A percentile compares a stretch with the other conserved stretches of the same genome.
These are phyloP conservation scores for Pangasius macronema DNA, from an alignment of 2,797 vertebrate species.

Conservation along the genomic window DNA sequence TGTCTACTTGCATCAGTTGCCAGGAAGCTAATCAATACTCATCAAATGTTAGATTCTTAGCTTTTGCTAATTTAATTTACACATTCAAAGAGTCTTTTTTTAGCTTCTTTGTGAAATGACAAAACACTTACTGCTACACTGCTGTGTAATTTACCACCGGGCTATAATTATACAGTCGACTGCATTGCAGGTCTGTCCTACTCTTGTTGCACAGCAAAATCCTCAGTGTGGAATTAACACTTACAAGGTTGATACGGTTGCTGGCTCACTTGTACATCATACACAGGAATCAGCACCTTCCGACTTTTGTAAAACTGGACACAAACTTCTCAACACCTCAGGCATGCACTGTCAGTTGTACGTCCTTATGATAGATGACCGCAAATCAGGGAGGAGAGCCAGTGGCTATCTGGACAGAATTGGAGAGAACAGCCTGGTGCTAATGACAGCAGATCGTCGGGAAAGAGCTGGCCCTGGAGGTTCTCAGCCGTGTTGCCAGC, in stretches of 20 bases:
- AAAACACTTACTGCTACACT: conserved; percentile 25
- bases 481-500: conserved; percentile 31
- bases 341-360: too few species aligned
- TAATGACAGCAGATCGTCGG: conserved; percentile 19
- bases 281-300: not conserved
- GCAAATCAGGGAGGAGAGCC: not conserved
- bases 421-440: conserved; percentile 48
- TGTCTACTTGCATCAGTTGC: conserved; percentile 39
- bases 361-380: conserved; percentile 35
- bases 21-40: conserved; percentile 49
- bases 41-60: conserved; percentile 25
- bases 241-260: not conserved
- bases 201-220: conserved; percentile 10
- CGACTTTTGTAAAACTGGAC: not conserved
- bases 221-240: conserved; percentile 2
- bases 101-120: conserved; percentile 37
- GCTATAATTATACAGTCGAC: conserved; percentile 39
- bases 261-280: not conserved
- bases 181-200: conserved; percentile 26
- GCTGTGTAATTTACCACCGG: conserved; percentile 29
- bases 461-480: conserved; percentile 15
- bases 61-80: conserved; percentile 31
- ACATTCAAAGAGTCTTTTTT: conserved; percentile 36
- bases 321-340: not conserved
- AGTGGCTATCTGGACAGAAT: not conserved